Evolutionary conservation across 2,797 vertebrate genomes (phyloP).

Genomic region (Buphagus erythrorhynchus): DNA sequence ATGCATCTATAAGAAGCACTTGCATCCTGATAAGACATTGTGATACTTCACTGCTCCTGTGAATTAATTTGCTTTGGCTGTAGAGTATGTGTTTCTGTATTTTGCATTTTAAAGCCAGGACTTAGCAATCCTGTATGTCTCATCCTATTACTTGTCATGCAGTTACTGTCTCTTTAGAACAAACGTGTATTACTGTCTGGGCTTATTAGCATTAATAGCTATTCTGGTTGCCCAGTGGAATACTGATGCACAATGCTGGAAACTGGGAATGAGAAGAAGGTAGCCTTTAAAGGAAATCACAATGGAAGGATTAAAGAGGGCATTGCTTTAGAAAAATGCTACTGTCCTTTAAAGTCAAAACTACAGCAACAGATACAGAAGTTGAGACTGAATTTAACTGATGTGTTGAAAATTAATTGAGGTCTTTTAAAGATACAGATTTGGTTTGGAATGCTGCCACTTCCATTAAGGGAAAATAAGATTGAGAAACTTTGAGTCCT

Average conservation of each 20-base stretch:
- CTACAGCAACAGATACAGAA: background rate
- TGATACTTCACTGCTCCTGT: slow-evolving; percentile 12
- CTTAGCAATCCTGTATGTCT: background rate
- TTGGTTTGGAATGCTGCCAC: background rate
- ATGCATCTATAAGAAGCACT: background rate
- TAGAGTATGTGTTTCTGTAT: slow-evolving; percentile 1
- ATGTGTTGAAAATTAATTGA: background rate
- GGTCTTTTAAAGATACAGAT: background rate
- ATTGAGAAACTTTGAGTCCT: background rate
- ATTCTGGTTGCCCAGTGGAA: slow-evolving; percentile 9
- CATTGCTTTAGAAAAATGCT: background rate
- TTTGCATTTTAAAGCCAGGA: slow-evolving; percentile 38
- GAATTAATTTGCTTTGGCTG: slow-evolving; percentile 21
- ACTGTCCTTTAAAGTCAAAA: background rate
- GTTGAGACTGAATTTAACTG: background rate
- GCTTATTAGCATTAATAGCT: slow-evolving; percentile 50
- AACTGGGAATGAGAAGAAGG: background rate
- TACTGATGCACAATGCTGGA: slow-evolving; percentile 31
- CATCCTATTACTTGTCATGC: slow-evolving; percentile 37
- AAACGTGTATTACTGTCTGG: slow-evolving; percentile 35
- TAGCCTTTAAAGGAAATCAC: background rate
- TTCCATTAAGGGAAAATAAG: background rate
- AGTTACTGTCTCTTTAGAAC: slow-evolving; percentile 21
- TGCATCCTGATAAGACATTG: background rate
- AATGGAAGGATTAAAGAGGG: background rate